Evolutionary conservation across 2,888 invertebrate genomes (phyloP), one percentile per base, ranked within the genome.

Genomic region (Microplitis deprimator): DNA sequence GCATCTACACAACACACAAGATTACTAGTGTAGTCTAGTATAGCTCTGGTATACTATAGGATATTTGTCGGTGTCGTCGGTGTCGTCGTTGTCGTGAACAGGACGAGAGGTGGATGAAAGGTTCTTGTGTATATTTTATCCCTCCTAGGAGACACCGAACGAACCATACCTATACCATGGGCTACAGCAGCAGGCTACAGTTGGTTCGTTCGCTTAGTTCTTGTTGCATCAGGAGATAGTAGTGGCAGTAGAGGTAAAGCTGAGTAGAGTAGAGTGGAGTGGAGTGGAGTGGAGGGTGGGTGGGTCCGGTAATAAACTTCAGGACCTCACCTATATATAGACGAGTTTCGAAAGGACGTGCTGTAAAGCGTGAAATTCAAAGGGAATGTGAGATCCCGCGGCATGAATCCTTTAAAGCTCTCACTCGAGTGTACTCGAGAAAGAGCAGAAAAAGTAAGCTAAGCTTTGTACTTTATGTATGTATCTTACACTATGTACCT

Each of bases 351-450:
- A 77, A 80, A 83, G 83, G 81, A 82, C 82, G 79, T 75, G 76
- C 79, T 81, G 81, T 82, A 83, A 83, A 86, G 84, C 84, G 84
- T 80, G 83, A 85, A 86, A 86, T 87, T 87, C 87, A 87, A 88
- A 88, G 86, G 81, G 86, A 88, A 88, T 86, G 82, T 81, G 80
- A 82, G 81, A 81, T 81, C 80, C 81, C 79, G 79, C 80, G 76
- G 79, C 84, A 85, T 84, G 83, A 85, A 87, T 86, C 82, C 85
- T 87, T 84, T 81, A 83, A 83, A 74, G 70, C 79, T 77, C 50
- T 61, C 69, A 73, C 72, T 71, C 67, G 73, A 73, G 77, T 13
- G 40, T 20, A 29, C 62, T 20, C 59, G 10, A 41, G 5, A 69
- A 20, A 17, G 69, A 50, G 17, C 16, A 41, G 5, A 69, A 20